phyloP scores from a whole-genome alignment of 2,888 invertebrate species.

The Diadromus collaris region DNA sequence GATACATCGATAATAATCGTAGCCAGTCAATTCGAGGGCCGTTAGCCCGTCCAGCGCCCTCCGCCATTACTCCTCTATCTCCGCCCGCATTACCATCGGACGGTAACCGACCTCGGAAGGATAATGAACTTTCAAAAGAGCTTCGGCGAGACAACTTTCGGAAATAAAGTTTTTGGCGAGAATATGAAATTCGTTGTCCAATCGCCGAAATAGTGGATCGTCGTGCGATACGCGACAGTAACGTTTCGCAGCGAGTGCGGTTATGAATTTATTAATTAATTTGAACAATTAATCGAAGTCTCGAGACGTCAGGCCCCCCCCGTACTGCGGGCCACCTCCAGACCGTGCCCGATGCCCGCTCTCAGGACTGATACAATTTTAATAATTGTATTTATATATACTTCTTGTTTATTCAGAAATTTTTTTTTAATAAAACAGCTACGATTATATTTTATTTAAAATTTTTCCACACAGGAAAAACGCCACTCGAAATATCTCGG shows the following conservation, averaged over 20 bases:
- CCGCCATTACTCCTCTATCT: slow-evolving; percentile 23
- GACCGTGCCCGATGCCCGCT: slow-evolving; percentile 77
- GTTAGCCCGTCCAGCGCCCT: slow-evolving; percentile 4
- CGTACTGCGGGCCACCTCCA: slow-evolving; percentile 79
- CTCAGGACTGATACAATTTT: slow-evolving; percentile 42
- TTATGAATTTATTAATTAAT: slow-evolving; percentile 71
- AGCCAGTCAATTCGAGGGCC: slow-evolving; percentile 19
- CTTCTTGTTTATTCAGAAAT: slow-evolving; percentile 22
- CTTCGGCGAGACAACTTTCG: background rate
- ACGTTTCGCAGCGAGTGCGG: slow-evolving; percentile 66
- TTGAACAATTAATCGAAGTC: slow-evolving; percentile 72
- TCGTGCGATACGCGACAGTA: slow-evolving; percentile 18
- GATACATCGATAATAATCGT: slow-evolving; percentile 21
- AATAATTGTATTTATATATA: background rate
- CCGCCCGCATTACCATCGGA: background rate
- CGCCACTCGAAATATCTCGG: slow-evolving; percentile 56
- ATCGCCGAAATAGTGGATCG: background rate
- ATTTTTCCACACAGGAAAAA: slow-evolving; percentile 25
- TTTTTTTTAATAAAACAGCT: background rate
- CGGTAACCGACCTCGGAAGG: background rate
- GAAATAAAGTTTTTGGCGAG: no score
- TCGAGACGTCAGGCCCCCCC: slow-evolving; percentile 79
- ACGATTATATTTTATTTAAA: background rate
- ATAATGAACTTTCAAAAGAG: background rate
- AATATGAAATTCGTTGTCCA: no score